phyloP scores from a whole-genome alignment of 2,888 invertebrate species.

The Mythimna albipuncta region DNA sequence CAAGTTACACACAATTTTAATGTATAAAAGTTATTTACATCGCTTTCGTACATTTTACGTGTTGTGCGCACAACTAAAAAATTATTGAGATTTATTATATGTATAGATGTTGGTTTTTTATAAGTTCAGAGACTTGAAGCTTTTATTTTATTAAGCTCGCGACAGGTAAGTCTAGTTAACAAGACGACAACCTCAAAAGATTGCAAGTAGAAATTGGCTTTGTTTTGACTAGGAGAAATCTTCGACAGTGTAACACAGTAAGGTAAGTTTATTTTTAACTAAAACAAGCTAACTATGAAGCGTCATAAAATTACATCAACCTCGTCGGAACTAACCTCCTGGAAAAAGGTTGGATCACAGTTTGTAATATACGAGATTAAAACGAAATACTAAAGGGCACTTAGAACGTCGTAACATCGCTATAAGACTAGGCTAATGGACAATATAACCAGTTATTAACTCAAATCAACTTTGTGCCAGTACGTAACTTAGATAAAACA shows the following conservation, averaged over 20 bases:
- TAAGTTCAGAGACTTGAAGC: no score
- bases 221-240: slow-evolving; percentile 24
- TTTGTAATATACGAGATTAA: not conserved
- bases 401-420: slow-evolving; percentile 7
- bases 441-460: slow-evolving; percentile 13
- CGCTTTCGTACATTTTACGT: no score
- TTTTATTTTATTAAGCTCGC: no score
- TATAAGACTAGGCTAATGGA: slow-evolving; percentile 7
- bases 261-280: not conserved
- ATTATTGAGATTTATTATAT: no score
- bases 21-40: no score
- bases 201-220: not conserved
- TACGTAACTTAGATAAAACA: slow-evolving; percentile 4
- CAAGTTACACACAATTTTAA: no score
- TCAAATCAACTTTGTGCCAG: slow-evolving; percentile 5
- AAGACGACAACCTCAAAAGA: slow-evolving; percentile 5
- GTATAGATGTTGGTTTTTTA: no score
- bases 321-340: not conserved
- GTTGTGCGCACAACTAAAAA: no score
- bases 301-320: not conserved
- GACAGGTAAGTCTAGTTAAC: no score
- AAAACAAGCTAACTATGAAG: not conserved
- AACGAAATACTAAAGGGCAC: slow-evolving; percentile 8
- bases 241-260: not conserved
- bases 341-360: not conserved